These are phyloP conservation scores for Bombus affinis DNA, from an alignment of 1,140 invertebrate species.

Conservation along the genomic window DNA sequence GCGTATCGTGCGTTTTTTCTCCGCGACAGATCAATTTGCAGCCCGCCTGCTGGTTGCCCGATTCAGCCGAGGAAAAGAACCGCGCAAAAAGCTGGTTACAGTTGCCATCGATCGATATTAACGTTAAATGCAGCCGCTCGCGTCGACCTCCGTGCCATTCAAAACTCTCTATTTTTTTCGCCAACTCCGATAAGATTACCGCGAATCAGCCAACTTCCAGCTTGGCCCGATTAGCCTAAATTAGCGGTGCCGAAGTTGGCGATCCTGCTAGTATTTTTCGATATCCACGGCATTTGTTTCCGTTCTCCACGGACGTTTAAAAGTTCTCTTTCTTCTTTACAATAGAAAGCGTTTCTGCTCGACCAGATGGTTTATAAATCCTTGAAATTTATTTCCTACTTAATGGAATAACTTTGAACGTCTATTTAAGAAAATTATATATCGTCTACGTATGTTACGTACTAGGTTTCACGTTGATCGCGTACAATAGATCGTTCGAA, in stretches of 20 bases:
- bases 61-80: neutral
- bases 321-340: too few species aligned
- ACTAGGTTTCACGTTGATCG: too few species aligned
- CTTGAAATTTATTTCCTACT: too few species aligned
- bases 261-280: neutral
- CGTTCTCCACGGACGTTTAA: too few species aligned
- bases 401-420: too few species aligned
- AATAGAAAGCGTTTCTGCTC: too few species aligned
- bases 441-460: too few species aligned
- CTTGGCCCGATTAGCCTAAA: neutral
- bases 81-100: neutral
- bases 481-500: neutral
- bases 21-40: constrained; percentile 13
- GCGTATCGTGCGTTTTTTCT: constrained; percentile 8
- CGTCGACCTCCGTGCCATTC: neutral
- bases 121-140: too few species aligned
- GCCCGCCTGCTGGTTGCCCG: neutral
- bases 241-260: neutral
- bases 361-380: too few species aligned
- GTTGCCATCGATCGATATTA: constrained; percentile 9
- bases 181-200: constrained; percentile 9
- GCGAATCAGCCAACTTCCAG: neutral
- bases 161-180: neutral
- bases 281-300: too few species aligned
- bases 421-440: too few species aligned